Evolutionary conservation across 2,113 vertebrate genomes (phyloP).

Genomic region (Noctilio leporinus): DNA sequence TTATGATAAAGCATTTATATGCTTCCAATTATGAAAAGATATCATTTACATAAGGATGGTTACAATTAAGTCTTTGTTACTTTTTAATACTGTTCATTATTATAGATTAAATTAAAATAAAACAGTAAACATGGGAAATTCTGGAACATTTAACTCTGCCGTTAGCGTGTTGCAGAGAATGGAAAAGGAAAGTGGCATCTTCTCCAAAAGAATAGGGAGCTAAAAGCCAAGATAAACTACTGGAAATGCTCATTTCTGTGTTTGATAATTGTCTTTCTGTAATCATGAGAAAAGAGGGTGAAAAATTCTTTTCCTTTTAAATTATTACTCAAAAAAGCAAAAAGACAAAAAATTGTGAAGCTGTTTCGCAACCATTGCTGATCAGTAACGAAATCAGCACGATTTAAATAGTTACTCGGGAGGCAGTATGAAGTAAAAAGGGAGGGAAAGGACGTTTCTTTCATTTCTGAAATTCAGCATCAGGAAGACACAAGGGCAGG

Average conservation of each 20-base stretch:
- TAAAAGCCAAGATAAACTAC: neutral
- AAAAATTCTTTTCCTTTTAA: neutral
- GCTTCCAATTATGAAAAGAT: slow-evolving; percentile 2
- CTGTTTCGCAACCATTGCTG: neutral
- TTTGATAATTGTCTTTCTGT: neutral
- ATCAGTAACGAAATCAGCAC: neutral
- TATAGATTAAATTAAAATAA: neutral
- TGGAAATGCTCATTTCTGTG: neutral
- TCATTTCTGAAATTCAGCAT: slow-evolving; percentile 56
- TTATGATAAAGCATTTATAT: slow-evolving; percentile 19
- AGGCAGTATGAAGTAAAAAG: neutral
- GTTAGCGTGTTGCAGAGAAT: neutral
- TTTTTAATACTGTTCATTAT: neutral
- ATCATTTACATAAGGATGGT: neutral
- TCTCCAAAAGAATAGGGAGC: neutral
- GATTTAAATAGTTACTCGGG: neutral
- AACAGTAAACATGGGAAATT: neutral
- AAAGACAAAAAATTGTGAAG: neutral
- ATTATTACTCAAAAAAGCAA: slow-evolving; percentile 7
- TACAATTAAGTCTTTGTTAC: neutral
- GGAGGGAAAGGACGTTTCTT: slow-evolving; percentile 40
- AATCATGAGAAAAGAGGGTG: neutral
- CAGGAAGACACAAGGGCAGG: slow-evolving; percentile 55
- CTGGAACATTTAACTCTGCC: neutral
- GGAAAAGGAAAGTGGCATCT: neutral